phyloP scores from a whole-genome alignment of 2,888 invertebrate genomes.

The Oscheius sp. region DNA sequence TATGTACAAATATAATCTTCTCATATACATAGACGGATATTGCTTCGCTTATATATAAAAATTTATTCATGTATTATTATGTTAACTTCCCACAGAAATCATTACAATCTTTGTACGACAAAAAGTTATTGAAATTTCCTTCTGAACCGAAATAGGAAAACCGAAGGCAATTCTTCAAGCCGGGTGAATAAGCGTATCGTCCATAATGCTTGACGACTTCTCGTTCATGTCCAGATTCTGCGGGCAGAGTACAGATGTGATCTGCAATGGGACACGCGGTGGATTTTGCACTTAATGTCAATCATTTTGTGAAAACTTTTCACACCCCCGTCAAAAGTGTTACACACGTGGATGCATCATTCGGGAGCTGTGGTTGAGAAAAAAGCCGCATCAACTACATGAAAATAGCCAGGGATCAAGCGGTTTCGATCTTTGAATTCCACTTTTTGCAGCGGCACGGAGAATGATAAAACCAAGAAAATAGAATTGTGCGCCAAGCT shows the following conservation, averaged over 20 bases:
- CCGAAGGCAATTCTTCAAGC: constrained; percentile 63
- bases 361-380: too few species aligned
- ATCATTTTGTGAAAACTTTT: not conserved
- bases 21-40: constrained; percentile 21
- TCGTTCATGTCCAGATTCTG: constrained; percentile 59
- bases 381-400: constrained; percentile 28
- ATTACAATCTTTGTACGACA: constrained; percentile 60
- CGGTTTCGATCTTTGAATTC: not conserved
- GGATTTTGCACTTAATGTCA: too few species aligned
- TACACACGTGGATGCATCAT: not conserved
- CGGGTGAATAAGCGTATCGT: constrained; percentile 58
- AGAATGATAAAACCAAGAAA: not conserved
- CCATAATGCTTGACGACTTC: constrained; percentile 59
- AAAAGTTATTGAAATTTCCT: constrained; percentile 69
- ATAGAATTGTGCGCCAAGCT: not conserved
- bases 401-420: not conserved
- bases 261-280: constrained; percentile 46
- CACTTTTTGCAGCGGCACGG: not conserved
- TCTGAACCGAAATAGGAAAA: constrained; percentile 68
- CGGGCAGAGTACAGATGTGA: constrained; percentile 57
- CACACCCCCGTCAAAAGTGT: not conserved
- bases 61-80: not conserved
- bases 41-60: constrained; percentile 15
- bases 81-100: constrained; percentile 47
- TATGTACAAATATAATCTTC: constrained; percentile 7